Percentiles rank a stretch among this genome's conserved stretches.
Conservation (phyloP, 2,797 vertebrate genomes). For the Oreochromis grahami region DNA sequence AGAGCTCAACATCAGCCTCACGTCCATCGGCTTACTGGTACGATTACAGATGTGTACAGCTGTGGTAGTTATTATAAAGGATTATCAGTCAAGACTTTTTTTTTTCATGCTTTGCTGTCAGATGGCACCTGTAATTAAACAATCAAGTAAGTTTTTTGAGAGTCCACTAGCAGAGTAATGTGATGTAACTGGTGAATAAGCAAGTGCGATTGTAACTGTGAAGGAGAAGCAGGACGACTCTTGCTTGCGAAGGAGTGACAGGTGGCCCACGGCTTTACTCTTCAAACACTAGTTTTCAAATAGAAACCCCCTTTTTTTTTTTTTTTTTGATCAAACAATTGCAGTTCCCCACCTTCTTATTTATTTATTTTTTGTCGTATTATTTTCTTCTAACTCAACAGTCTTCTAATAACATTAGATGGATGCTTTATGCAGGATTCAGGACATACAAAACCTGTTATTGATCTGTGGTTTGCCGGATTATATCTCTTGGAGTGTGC, state of each 20-base stretch:
- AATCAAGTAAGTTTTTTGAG: not conserved
- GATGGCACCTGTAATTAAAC: not conserved
- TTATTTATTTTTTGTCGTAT: not conserved
- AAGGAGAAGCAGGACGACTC: not conserved
- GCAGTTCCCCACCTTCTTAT: not conserved
- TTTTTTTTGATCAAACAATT: not conserved
- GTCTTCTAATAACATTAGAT: constrained; percentile 12
- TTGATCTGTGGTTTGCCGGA: constrained; percentile 44
- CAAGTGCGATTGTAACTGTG: not conserved
- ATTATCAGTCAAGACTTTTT: not conserved
- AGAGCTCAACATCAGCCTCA: constrained; percentile 98
- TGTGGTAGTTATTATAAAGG: not conserved
- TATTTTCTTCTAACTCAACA: not conserved
- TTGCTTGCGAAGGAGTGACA: not conserved
- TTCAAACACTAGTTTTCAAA: not conserved
- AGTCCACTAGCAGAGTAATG: not conserved
- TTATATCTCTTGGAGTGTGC: constrained; percentile 35
- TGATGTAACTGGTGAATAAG: not conserved
- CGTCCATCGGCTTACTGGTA: constrained; percentile 96
- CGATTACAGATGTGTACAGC: constrained; percentile 14
- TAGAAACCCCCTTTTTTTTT: not conserved
- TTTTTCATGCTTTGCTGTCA: not conserved
- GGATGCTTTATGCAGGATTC: constrained; percentile 7
- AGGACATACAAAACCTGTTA: constrained; percentile 35
- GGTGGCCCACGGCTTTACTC: not conserved